Conservation (phyloP, 2,888 invertebrate genomes). For the Caenorhabditis becei region DNA sequence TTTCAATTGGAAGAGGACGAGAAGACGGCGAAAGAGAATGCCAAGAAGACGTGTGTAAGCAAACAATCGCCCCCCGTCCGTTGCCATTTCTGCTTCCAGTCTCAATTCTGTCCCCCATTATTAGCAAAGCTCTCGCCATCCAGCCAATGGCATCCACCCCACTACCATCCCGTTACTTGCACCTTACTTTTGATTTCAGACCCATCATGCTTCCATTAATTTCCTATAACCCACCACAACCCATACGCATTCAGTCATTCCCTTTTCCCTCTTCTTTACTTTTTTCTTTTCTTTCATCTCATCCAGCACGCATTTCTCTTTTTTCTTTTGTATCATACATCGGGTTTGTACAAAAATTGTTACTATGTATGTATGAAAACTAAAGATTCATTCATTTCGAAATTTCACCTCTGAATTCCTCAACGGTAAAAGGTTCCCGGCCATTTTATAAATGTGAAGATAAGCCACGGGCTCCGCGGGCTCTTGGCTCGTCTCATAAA, state of each 20-base stretch:
- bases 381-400: background rate
- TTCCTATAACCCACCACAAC: slow-evolving; percentile 5
- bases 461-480: background rate
- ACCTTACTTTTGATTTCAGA: background rate
- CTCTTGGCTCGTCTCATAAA: slow-evolving; percentile 1
- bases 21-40: slow-evolving; percentile 20
- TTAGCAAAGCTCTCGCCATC: slow-evolving; percentile 27
- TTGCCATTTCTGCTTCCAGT: slow-evolving; percentile 9
- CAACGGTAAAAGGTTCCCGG: background rate
- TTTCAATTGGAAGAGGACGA: slow-evolving; percentile 43
- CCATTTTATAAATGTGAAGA: background rate
- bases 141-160: slow-evolving; percentile 1
- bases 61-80: slow-evolving; percentile 29
- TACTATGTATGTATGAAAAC: slow-evolving; percentile 10
- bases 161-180: too few species aligned
- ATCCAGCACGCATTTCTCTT: background rate
- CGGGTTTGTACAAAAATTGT: slow-evolving; percentile 15
- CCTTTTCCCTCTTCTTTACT: slow-evolving; percentile 4
- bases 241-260: background rate
- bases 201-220: slow-evolving; percentile 1
- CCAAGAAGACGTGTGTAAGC: slow-evolving; percentile 14
- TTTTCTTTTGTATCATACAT: background rate
- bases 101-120: slow-evolving; percentile 37
- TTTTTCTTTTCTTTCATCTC: background rate
- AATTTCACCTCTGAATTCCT: background rate